Evolutionary conservation across 2,113 vertebrate genomes (phyloP).

Genomic region (Platysteira castanea): DNA sequence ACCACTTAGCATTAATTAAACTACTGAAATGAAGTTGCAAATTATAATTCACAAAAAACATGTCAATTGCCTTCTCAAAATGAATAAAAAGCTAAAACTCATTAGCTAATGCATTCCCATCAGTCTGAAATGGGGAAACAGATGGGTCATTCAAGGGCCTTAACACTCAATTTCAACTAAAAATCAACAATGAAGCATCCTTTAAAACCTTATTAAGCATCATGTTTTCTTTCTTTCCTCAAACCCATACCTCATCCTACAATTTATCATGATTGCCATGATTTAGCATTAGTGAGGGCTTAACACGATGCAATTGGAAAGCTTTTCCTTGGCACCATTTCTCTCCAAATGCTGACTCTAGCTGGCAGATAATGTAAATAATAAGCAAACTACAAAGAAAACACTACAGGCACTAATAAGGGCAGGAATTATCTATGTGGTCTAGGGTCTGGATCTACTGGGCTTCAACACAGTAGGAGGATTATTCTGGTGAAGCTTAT

Average conservation of each 20-base stretch:
- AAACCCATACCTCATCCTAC: neutral
- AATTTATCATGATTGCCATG: neutral
- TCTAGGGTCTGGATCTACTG: neutral
- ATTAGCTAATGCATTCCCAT: neutral
- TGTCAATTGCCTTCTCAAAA: neutral
- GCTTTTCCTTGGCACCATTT: neutral
- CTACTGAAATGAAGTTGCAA: neutral
- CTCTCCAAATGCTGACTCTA: neutral
- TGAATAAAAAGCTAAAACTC: neutral
- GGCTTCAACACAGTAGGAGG: neutral
- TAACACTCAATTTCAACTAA: neutral
- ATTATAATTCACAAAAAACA: neutral
- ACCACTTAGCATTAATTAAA: neutral
- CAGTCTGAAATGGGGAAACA: neutral
- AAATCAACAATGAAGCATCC: neutral
- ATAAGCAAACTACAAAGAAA: neutral
- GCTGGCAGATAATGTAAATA: neutral
- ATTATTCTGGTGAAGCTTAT: neutral
- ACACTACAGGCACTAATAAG: neutral
- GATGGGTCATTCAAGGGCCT: neutral
- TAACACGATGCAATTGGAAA: neutral
- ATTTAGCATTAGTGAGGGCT: neutral
- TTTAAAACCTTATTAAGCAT: constrained; percentile 31
- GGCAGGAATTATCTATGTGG: neutral
- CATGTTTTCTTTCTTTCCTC: neutral